Percentiles rank a stretch among this genome's conserved stretches.
Conservation (phyloP, 2,113 vertebrate genomes). For the Ardeotis arabs region DNA sequence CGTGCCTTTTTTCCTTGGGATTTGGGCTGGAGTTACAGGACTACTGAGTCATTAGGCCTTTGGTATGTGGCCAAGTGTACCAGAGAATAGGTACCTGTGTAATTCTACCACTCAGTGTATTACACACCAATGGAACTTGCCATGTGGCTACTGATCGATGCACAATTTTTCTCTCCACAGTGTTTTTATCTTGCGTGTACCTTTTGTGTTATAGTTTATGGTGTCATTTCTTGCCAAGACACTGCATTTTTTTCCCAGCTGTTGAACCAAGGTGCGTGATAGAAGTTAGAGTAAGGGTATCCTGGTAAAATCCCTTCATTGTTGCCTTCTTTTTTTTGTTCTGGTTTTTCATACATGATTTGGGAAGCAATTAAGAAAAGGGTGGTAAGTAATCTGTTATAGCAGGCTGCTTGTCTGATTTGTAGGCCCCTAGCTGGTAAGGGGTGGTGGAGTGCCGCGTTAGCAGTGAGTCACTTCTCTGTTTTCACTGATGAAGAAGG, state of each 20-base stretch:
- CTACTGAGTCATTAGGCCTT: background rate
- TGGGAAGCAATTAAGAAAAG: background rate
- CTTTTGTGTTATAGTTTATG: background rate
- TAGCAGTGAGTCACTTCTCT: background rate
- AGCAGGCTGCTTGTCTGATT: background rate
- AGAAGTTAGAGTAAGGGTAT: background rate
- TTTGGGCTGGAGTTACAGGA: background rate
- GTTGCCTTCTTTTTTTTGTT: background rate
- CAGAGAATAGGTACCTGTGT: background rate
- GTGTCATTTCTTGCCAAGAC: background rate
- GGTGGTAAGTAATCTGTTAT: background rate
- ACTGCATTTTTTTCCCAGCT: background rate
- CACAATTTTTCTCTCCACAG: background rate
- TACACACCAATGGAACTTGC: background rate
- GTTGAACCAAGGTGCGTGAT: background rate
- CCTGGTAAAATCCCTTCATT: background rate
- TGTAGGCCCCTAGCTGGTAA: background rate
- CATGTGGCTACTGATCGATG: background rate
- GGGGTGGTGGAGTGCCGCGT: background rate
- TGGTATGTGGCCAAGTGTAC: background rate
- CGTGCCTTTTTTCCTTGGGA: background rate
- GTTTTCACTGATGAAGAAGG: background rate
- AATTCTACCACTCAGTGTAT: background rate
- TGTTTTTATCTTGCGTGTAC: background rate
- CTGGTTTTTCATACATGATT: background rate